Percentiles rank a stretch among this genome's conserved stretches.
Conservation (phyloP, 2,888 invertebrate genomes). For the Didymodactylos carnosus region DNA sequence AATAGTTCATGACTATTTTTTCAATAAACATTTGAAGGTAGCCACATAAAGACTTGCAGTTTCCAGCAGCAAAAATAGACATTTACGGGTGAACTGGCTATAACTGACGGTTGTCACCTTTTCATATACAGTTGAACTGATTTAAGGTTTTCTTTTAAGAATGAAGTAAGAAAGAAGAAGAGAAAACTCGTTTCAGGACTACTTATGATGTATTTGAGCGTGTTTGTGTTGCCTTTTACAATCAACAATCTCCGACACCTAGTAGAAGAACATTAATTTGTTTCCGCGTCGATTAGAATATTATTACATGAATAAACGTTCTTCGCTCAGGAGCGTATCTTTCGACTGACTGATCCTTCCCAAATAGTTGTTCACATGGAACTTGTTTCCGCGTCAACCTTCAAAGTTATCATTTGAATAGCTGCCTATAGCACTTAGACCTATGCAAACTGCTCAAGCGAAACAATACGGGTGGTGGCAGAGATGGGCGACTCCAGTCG, state of each 20-base stretch:
- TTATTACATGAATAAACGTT: not conserved
- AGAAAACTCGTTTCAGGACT: constrained; percentile 35
- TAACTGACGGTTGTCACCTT: too few relatives aligned
- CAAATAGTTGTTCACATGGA: constrained; percentile 43
- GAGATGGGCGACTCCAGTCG: too few relatives aligned
- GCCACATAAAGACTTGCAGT: too few relatives aligned
- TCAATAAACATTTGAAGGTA: too few relatives aligned
- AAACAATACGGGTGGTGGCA: too few relatives aligned
- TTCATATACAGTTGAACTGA: constrained; percentile 32
- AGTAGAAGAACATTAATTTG: constrained; percentile 37
- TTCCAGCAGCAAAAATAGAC: too few relatives aligned
- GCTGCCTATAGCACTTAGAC: constrained; percentile 54
- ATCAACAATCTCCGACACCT: constrained; percentile 37
- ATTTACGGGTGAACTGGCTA: too few relatives aligned
- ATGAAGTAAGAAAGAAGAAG: constrained; percentile 34
- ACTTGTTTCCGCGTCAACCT: constrained; percentile 39
- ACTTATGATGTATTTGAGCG: constrained; percentile 29
- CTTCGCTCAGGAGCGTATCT: constrained; percentile 9
- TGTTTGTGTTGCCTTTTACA: constrained; percentile 28
- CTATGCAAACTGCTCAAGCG: constrained; percentile 38
- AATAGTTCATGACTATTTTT: too few relatives aligned
- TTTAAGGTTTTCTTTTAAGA: constrained; percentile 37
- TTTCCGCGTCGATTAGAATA: constrained; percentile 26
- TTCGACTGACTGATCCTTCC: constrained; percentile 24
- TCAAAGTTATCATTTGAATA: constrained; percentile 45